Evolutionary conservation across 2,888 invertebrate species (phyloP), one percentile per base, ranked within the genome.

Genomic region (Lasioglossum villosulum): DNA sequence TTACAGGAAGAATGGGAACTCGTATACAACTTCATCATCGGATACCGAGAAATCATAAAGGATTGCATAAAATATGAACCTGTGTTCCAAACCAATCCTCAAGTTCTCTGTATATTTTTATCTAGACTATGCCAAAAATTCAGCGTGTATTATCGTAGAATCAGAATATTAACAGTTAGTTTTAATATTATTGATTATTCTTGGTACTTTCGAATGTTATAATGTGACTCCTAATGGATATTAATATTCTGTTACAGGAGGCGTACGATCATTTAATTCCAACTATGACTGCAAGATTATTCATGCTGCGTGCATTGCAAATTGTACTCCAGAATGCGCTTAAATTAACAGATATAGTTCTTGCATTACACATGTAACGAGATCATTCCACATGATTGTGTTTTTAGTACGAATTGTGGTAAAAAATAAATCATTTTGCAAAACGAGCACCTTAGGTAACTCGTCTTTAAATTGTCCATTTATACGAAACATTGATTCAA

Each of bases 1-100:
- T 84, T 72, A 2, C 94, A 98, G 97, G 97, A 97, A 90, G 98
- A 98, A 95, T 98, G 98, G 98, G 96, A 96, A 86, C 93, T 98
- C 5, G 93, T 97, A 68, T 97, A 96, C 92, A 97, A 96, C 86
- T 97, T 96, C 89, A 95, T 98, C 80, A 94, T 97, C 75, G 96
- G 96, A 30, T 97, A 97, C 92, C 97, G 97, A 0, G 94, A 95
- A n/a, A 90, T 97, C 19, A 92, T 98, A 63, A 95, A 95, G 27
- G 96, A 95, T 75, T 96, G 96, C 78, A 91, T 97, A 95, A 96
- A 76, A 95, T 84, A 94, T 96, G 37, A 94, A 94, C 80, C 90
- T 19, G 93, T 93, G 23, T 96, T 96, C 71, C 96, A 96, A 70
- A 96, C 97, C 83, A 95, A 96, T 84, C 96, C 97, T 0, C 97